A percentile compares a stretch with the other conserved stretches of the same genome.
Evolutionary conservation across 1,140 invertebrate species (phyloP).

Genomic region (Drosophila lacteicornis): DNA sequence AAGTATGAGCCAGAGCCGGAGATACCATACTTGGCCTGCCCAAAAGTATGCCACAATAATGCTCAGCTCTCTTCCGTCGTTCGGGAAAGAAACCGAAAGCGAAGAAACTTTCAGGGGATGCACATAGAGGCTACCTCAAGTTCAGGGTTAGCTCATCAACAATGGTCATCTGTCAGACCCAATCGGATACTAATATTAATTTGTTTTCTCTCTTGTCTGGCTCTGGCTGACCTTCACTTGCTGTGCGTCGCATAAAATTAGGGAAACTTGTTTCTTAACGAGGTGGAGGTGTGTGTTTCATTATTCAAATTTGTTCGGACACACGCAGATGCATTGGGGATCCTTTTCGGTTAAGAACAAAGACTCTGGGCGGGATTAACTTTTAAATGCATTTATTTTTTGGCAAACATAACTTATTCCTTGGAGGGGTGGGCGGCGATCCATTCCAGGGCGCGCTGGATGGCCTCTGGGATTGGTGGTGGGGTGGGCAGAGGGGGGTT

Average conservation of each 20-base stretch:
- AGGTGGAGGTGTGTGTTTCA: neutral
- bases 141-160: constrained; percentile 31
- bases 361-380: neutral
- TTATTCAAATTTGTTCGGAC: constrained; percentile 1
- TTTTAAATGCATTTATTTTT: constrained; percentile 52
- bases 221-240: constrained; percentile 50
- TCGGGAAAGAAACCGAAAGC: constrained; percentile 41
- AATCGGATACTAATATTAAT: constrained; percentile 14
- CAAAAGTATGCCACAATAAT: constrained; percentile 14
- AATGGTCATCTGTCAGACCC: constrained; percentile 10
- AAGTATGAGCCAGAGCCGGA: neutral
- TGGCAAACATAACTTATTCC: constrained; percentile 46
- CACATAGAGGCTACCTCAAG: constrained; percentile 1
- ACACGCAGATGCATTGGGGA: neutral
- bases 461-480: constrained; percentile 88
- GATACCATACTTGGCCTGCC: neutral
- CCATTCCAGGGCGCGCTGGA: constrained; percentile 86
- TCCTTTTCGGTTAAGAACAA: constrained; percentile 3
- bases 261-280: constrained; percentile 47
- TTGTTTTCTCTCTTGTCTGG: constrained; percentile 2
- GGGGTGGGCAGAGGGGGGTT: constrained; percentile 88
- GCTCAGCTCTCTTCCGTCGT: neutral
- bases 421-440: constrained; percentile 70
- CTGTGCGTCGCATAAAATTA: constrained; percentile 30
- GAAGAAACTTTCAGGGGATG: neutral